Conservation (phyloP, 2,888 invertebrate species). For the Caenorhabditis japonica region DNA sequence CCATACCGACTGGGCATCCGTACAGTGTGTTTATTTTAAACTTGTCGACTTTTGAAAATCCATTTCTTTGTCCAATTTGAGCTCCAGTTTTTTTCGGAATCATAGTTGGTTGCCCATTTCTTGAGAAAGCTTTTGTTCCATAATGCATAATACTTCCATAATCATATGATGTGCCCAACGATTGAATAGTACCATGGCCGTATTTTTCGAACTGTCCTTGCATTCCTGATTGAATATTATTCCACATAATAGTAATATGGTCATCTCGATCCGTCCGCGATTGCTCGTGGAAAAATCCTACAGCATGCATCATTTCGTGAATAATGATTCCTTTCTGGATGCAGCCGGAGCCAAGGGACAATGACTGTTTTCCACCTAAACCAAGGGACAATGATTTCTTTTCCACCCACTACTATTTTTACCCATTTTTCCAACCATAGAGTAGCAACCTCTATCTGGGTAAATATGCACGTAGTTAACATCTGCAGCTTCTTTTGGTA, state of each 20-base stretch:
- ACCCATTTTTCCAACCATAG: constrained; percentile 75
- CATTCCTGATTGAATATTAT: constrained; percentile 76
- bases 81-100: constrained; percentile 71
- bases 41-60: constrained; percentile 74
- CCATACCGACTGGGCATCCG: constrained; percentile 68
- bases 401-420: constrained; percentile 68
- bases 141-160: constrained; percentile 76
- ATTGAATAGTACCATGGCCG: constrained; percentile 73
- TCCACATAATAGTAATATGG: constrained; percentile 75
- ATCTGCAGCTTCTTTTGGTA: constrained; percentile 71
- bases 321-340: constrained; percentile 77
- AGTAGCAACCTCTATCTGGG: constrained; percentile 77
- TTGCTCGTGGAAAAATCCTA: constrained; percentile 76
- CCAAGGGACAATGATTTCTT: constrained; percentile 54
- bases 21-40: constrained; percentile 76
- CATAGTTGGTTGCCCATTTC: constrained; percentile 76
- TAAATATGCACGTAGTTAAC: constrained; percentile 76
- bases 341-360: constrained; percentile 76
- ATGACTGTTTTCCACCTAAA: constrained; percentile 68
- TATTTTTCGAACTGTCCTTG: constrained; percentile 77
- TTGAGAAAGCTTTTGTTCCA: constrained; percentile 73
- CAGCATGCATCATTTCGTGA: constrained; percentile 76
- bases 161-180: constrained; percentile 74
- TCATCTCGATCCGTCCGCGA: constrained; percentile 72
- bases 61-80: constrained; percentile 74